phyloP scores from a whole-genome alignment of 2,888 invertebrate species.

The Sminthurides aquaticus region DNA sequence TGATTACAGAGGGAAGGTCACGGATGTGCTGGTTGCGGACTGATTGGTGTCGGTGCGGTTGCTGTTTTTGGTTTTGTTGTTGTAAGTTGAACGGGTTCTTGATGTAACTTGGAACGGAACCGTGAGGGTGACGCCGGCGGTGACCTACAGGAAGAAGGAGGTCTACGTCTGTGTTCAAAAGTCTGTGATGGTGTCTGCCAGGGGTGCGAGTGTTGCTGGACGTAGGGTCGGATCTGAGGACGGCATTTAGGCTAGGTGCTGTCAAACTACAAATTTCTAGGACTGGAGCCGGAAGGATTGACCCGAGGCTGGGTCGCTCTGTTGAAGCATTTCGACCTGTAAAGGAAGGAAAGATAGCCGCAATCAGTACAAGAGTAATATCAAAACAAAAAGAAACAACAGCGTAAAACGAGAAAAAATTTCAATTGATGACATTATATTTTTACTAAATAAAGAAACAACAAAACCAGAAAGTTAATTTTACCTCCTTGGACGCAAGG shows the following conservation, averaged over 20 bases:
- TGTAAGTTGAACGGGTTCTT: not conserved
- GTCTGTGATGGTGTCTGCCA: not conserved
- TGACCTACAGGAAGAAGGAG: not conserved
- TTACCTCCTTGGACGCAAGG: slow-evolving; percentile 16
- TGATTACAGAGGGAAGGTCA: not conserved
- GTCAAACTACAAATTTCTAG: slow-evolving; percentile 41
- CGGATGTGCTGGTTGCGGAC: not conserved
- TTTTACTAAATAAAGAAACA: too few relatives aligned
- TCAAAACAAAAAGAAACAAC: not conserved
- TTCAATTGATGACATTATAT: not conserved
- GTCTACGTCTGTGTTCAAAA: not conserved
- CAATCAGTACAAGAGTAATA: too few relatives aligned
- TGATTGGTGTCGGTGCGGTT: not conserved
- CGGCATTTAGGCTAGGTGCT: slow-evolving; percentile 20
- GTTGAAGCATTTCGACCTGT: not conserved
- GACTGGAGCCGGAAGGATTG: slow-evolving; percentile 24
- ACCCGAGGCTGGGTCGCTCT: not conserved
- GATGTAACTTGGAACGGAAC: not conserved
- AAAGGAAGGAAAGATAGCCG: not conserved
- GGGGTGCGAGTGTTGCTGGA: not conserved
- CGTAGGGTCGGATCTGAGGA: too few relatives aligned
- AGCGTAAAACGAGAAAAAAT: slow-evolving; percentile 1
- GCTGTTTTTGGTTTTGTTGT: not conserved
- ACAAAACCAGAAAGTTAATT: too few relatives aligned
- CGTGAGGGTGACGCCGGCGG: not conserved